Conservation (phyloP, 2,113 vertebrate species). For the Mellivora capensis region DNA sequence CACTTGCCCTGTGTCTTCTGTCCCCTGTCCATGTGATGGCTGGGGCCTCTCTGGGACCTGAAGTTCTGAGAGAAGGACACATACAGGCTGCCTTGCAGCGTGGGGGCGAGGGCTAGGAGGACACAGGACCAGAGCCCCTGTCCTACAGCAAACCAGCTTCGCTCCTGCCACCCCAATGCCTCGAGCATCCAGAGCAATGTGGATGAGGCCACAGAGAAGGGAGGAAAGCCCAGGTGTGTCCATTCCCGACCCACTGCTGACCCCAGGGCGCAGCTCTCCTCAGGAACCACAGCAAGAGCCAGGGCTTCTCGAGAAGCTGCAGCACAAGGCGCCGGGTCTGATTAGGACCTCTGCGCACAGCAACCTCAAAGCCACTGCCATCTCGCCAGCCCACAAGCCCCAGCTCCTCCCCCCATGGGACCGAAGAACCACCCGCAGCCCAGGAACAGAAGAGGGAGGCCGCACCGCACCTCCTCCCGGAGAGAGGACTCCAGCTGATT, state of each 20-base stretch:
- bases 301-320: neutral
- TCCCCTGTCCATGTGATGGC: neutral
- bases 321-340: neutral
- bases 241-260: neutral
- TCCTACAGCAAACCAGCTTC: neutral
- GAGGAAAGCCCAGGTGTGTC: neutral
- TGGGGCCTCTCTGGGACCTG: neutral
- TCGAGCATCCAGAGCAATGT: neutral
- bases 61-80: neutral
- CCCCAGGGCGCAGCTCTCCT: neutral
- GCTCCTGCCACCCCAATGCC: neutral
- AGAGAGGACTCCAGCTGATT: constrained; percentile 88
- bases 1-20: neutral
- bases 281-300: neutral
- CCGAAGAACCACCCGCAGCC: neutral
- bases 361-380: neutral
- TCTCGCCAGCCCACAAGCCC: neutral
- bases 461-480: constrained; percentile 84
- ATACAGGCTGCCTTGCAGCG: neutral
- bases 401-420: neutral
- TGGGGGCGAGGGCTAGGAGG: neutral
- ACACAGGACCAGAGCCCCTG: neutral
- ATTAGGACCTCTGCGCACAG: neutral
- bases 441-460: neutral
- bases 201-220: neutral